Conservation (phyloP, 2,113 vertebrate genomes). For the Benitochromis conjunctus region DNA sequence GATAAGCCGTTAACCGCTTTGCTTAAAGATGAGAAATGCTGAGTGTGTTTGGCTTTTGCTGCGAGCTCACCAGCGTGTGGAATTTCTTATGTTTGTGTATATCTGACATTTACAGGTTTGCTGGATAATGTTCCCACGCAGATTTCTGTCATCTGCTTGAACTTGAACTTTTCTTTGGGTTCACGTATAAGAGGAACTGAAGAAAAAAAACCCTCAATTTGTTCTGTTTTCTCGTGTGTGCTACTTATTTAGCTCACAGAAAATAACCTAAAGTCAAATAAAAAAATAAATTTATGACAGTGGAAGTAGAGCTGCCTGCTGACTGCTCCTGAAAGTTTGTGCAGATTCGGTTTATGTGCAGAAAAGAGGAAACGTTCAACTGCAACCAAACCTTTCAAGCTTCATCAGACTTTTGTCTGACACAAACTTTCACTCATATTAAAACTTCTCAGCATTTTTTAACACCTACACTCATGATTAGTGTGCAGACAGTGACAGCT, state of each 20-base stretch:
- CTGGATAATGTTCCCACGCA: not conserved
- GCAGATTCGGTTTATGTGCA: not conserved
- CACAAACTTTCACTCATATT: not conserved
- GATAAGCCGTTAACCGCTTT: not conserved
- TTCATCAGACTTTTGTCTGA: not conserved
- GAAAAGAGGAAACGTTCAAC: not conserved
- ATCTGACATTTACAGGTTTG: slow-evolving; percentile 12
- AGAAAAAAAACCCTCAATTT: fast-evolving
- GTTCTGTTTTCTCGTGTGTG: not conserved
- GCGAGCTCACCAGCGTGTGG: slow-evolving; percentile 20
- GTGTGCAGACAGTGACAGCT: not conserved
- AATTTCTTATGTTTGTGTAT: slow-evolving; percentile 42
- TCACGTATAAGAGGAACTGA: not conserved
- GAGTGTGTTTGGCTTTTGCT: not conserved
- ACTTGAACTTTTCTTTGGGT: not conserved
- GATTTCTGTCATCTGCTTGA: slow-evolving; percentile 2
- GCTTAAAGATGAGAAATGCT: not conserved
- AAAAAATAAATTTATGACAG: not conserved
- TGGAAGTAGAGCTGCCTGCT: not conserved
- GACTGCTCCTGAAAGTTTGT: not conserved
- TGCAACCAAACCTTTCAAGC: not conserved
- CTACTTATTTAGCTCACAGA: not conserved
- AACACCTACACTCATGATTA: not conserved
- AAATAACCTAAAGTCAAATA: not conserved
- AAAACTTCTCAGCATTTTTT: not conserved